Base-by-base conservation (phyloP, 1,140 invertebrate species). In the Ectropis grisescens region DNA sequence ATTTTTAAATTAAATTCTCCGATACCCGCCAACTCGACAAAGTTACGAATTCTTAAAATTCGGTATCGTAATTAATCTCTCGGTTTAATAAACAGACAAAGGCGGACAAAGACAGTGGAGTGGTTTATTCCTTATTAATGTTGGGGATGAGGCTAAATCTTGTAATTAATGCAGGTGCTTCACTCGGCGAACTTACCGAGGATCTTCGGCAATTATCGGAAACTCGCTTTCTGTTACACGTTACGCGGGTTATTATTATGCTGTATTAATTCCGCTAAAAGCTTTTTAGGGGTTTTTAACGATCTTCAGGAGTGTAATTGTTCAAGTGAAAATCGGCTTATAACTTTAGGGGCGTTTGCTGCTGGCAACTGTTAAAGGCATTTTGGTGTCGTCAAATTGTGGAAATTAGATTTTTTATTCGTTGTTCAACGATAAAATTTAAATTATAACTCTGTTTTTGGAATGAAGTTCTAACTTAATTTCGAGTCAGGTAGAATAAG, bases 1-100 rank as follows among this genome's bases (percentile, higher is more conserved):
- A 79, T 76, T 79, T 79, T 76, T 71, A 79, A 79, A 74, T 76
- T 74, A 79, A 79, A 79, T 76, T 79, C 70, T 65, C 16, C 58
- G 61, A 66, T 62, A 58, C 57, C 57, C 60, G 58, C 42, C 53
- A 57, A 65, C 64, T 64, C 59, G 46, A 67, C 74, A 71, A 72
- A 72, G 70, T 79, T 72, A 52, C 51, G 58, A 68, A 78, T 72
- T 78, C 72, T 75, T 75, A 69, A 78, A 78, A 72, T 75, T 61
- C 58, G 51, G 53, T 61, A 60, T 64, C 55, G 59, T 66, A 74
- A 75, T 78, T 72, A 72, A 78, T 74, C 66, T 68, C 68, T 57
- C 49, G 53, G 53, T 69, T 61, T 72, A 69, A 65, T 62, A 65
- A 67, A 65, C 61, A 74, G 42, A 58, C 55, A 62, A 54, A 52